Evolutionary conservation across 2,797 vertebrate genomes (phyloP), one percentile per base, ranked within the genome.

Genomic region (Phoxinus dragarum): DNA sequence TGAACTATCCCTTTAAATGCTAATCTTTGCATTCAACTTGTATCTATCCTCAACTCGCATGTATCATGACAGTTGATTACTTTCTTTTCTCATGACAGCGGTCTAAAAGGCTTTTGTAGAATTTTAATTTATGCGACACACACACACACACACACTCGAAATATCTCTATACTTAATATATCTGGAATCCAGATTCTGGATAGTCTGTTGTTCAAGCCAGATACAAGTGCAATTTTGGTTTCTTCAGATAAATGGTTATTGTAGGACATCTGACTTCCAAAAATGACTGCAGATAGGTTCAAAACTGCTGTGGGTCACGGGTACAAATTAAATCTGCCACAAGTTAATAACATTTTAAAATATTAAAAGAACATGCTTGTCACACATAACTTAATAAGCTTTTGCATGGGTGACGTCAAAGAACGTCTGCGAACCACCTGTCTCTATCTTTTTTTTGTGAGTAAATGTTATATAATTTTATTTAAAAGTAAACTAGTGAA

Each of bases 51-150:
- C 54, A 44, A 23, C 54, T 72, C 5, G 27, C 10, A 23, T 82
- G 68, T 34, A 42, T 84, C 23, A 76, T 84, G 44, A 84, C 77
- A 54, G 44, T 77, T 38, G 82, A 76, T 76, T 75, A 38, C 44
- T 34, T 52, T 84, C 68, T 38, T 31, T 17, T 73, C 69, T 64
- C 68, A 59, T 72, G 52, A 64, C 59, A 52, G 59, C 59, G 38
- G 66, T 4, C 64, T 68, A 74, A 64, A 47, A 64, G 17, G 59
- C 31, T 84, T 16, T 38, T 54, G 27, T 31, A 11, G 71, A 74
- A 67, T 44, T 56, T 12, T 14, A 82, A 86, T 77, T 27, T 27
- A 27, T 27, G 27, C 27, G 27, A 42, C 17, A 21, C 44, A 47
- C 44, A 47, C 40, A 42, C 8, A 42, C 40, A 42, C 42, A 12